Evolutionary conservation across 2,888 invertebrate species (phyloP), one percentile per base, ranked within the genome.

Genomic region (Tyria jacobaeae): DNA sequence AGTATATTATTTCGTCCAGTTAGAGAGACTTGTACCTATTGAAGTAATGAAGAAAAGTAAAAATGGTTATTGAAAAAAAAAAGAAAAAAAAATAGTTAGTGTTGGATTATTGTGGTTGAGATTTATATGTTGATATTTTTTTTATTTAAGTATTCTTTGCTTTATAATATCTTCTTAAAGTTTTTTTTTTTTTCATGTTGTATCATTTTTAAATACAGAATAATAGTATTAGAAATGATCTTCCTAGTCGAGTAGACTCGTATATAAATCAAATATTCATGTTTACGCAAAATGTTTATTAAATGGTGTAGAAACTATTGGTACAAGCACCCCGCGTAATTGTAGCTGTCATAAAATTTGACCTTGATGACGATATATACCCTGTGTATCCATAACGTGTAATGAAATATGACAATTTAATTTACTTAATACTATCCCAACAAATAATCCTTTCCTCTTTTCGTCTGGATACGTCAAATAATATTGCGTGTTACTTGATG

Each of bases 381-480:
- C n/a, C 39, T 17, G 17, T 39, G n/a, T 39, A 39, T 39, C 15
- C 14, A 44, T 10, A 1, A 34, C 34, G 27, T 53, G 15, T 34
- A 54, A 41, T 17, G 54, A 7, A 37, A 44, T 41, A 44, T 54
- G 14, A 21, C 24, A 39, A 53, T 53, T 37, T 39, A n/a, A 39
- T 53, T 27, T n/a, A n/a, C n/a, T n/a, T 39, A 31, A 12, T 17
- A 37, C 21, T 21, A 44, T 53, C 12, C n/a, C 17, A 14, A n/a
- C 24, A 39, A 53, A 52, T 44, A 10, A 31, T 44, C 31, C 17
- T 41, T 31, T 54, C 5, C 14, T 34, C 44, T 50, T 57, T 27
- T 57, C 49, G 48, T 56, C 41, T n/a, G 55, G 55, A 56, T 56
- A 47, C 55, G 49, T 47, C 49, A 34, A 27, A 27, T 53, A 34